Evolutionary conservation across 2,113 vertebrate species (phyloP), one percentile per base, ranked within the genome.

Genomic region (Pollimyrus isidori): DNA sequence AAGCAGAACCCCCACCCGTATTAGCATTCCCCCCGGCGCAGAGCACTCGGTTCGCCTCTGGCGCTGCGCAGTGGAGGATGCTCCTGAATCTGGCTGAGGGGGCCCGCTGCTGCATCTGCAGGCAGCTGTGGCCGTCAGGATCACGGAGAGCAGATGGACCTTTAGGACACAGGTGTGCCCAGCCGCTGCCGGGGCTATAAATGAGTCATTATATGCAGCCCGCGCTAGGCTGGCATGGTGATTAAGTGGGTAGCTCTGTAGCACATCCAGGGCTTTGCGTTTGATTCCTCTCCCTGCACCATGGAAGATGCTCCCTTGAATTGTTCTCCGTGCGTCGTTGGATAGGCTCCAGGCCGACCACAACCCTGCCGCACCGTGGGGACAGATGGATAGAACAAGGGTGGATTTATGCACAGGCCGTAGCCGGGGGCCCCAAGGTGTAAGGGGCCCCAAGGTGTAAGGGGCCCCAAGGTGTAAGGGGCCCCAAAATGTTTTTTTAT

Each of bases 31-130:
- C 90, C 86, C 93, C 90, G 95, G 94, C 93, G 92, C 93, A 93
- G 92, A 93, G 93, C 93, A 94, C 94, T 95, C 94, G 94, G 94
- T 94, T 95, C 93, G 95, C 95, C 95, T 94, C 94, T 94, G 95
- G 95, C 95, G 94, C 93, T 94, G 94, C 94, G 93, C 93, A 94
- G 94, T 93, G 93, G 94, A 94, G 94, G 95, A 94, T 93, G 94
- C 94, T 93, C 94, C 94, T 93, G 92, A 94, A 94, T 94, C 95
- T 23, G 85, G 85, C n/a, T 0, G 23, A 30, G 85, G 85, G 26
- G n/a, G 85, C 5, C 46, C 26, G 3, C 1, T 13, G 26, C 46
- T 46, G 48, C 23, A 48, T 86, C 49, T 46, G 49, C 49, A 48
- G 85, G 48, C 48, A 86, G 48, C 85, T 52, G 85, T 52, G 49